Conservation (phyloP, 2,113 vertebrate species). For the Paradoxurus hermaphroditus region DNA sequence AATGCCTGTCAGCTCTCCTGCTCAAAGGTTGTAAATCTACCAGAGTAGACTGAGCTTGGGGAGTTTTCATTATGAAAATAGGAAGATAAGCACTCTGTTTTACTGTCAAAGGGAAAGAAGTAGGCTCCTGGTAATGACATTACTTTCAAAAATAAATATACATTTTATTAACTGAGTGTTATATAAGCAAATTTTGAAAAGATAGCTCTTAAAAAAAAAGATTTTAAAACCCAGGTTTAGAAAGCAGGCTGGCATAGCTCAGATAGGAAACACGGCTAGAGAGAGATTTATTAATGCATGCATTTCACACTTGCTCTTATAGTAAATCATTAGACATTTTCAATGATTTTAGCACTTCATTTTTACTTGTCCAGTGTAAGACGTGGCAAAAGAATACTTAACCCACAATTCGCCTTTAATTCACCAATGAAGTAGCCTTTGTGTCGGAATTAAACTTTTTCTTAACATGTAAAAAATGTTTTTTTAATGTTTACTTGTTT, state of each 20-base stretch:
- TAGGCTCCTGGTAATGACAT: conserved; percentile 72
- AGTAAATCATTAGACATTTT: conserved; percentile 76
- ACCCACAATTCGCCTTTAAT: conserved; percentile 68
- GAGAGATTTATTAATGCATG: conserved; percentile 76
- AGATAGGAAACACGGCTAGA: conserved; percentile 41
- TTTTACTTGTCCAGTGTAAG: conserved; percentile 64
- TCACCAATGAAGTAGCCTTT: conserved; percentile 51
- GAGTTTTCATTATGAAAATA: conserved; percentile 87
- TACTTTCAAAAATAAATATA: conserved; percentile 78
- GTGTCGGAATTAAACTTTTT: conserved; percentile 33
- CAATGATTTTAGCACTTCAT: conserved; percentile 73
- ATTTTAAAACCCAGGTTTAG: conserved; percentile 49
- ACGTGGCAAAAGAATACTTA: conserved; percentile 67
- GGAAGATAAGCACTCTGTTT: conserved; percentile 81
- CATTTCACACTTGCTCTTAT: conserved; percentile 66
- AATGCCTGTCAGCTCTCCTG: conserved; percentile 86
- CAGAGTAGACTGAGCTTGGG: conserved; percentile 76
- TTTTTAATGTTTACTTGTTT: too few relatives aligned
- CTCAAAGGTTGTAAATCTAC: conserved; percentile 85
- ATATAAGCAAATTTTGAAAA: conserved; percentile 67
- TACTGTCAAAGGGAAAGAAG: conserved; percentile 81
- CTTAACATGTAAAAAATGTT: neutral
- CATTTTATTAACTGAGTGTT: conserved; percentile 70
- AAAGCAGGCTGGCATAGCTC: conserved; percentile 33
- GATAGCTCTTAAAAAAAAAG: neutral